A percentile compares a stretch with the other conserved stretches of the same genome.
Evolutionary conservation across 2,888 invertebrate genomes (phyloP).

Genomic region (Parnassius orleans): DNA sequence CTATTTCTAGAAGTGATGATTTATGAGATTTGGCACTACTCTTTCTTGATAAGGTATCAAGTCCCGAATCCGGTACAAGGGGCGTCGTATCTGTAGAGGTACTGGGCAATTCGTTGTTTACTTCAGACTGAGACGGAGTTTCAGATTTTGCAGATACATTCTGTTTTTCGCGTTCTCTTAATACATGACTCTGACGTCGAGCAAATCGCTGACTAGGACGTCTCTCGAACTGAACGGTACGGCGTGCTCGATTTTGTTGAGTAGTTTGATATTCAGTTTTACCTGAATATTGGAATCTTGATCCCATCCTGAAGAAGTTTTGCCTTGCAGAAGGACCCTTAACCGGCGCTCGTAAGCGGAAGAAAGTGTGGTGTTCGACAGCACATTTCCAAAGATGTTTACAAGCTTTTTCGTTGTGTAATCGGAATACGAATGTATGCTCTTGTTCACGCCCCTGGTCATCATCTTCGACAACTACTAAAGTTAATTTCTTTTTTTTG

Average conservation of each 20-base stretch:
- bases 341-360: constrained; percentile 93
- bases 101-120: constrained; percentile 51
- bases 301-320: constrained; percentile 99
- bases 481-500: constrained; percentile 97
- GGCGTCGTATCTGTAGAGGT: constrained; percentile 52
- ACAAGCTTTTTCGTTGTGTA: constrained; percentile 98
- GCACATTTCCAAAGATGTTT: constrained; percentile 99
- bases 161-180: constrained; percentile 89
- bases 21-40: constrained; percentile 81
- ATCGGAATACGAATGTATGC: constrained; percentile 98
- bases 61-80: constrained; percentile 43
- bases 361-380: constrained; percentile 99
- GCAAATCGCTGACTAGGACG: constrained; percentile 98
- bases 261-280: constrained; percentile 99
- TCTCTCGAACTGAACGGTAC: constrained; percentile 97
- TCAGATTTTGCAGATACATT: constrained; percentile 55
- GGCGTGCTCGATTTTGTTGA: constrained; percentile 92
- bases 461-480: constrained; percentile 99
- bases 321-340: constrained; percentile 94
- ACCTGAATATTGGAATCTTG: constrained; percentile 95
- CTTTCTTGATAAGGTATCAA: constrained; percentile 70
- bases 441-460: constrained; percentile 98
- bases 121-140: constrained; percentile 47
- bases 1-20: constrained; percentile 65
- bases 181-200: constrained; percentile 92